A percentile compares a stretch with the other conserved stretches of the same genome.
phyloP scores from a whole-genome alignment of 1,140 invertebrate genomes.

The Polyergus mexicanus region DNA sequence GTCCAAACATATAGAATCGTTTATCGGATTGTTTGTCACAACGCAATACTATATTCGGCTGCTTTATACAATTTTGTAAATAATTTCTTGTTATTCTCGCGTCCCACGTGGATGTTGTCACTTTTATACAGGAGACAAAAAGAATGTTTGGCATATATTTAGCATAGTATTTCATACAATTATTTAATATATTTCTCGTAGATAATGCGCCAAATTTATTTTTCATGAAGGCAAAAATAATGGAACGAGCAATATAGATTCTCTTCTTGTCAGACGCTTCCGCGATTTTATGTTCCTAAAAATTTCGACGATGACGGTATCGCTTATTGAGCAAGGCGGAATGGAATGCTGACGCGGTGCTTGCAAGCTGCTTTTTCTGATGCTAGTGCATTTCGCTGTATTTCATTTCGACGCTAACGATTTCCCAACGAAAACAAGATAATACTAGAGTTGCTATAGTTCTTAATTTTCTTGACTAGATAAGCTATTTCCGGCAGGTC shows the following conservation, averaged over 20 bases:
- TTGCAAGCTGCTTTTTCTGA: conserved; percentile 52
- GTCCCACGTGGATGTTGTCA: not conserved
- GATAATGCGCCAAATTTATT: not conserved
- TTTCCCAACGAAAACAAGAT: conserved; percentile 44
- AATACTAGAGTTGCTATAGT: not conserved
- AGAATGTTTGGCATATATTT: not conserved
- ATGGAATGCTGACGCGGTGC: conserved; percentile 59
- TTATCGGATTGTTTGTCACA: conserved; percentile 63
- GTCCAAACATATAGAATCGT: not conserved
- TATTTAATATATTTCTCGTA: not conserved
- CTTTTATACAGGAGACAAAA: not conserved
- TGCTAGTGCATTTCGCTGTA: conserved; percentile 3
- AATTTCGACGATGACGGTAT: conserved; percentile 30
- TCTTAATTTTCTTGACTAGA: conserved; percentile 27
- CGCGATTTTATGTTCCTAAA: conserved; percentile 38
- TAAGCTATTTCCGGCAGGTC: not conserved
- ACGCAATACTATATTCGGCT: conserved; percentile 38
- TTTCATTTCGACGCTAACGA: conserved; percentile 34
- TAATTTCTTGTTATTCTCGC: conserved; percentile 61
- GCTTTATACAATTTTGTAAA: conserved; percentile 35
- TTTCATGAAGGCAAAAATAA: not conserved
- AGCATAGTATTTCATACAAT: not conserved
- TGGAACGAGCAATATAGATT: conserved; percentile 13
- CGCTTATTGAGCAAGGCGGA: conserved; percentile 45
- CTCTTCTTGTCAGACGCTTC: conserved; percentile 16